Evolutionary conservation across 2,797 vertebrate species (phyloP).

Genomic region (Pseudochromis fuscus): DNA sequence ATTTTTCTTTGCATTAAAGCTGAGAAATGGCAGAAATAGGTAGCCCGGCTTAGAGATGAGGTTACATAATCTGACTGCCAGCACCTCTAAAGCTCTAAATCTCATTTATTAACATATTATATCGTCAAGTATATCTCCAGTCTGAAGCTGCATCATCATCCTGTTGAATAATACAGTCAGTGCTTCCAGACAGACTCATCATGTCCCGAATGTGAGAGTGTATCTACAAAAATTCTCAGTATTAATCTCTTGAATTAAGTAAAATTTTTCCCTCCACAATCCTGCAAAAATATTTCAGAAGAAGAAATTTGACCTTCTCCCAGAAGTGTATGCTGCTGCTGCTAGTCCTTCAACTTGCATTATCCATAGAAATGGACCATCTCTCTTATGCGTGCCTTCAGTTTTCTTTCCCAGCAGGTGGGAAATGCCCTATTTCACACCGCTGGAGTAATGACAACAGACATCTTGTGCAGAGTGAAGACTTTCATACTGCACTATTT

Average conservation of each 20-base stretch:
- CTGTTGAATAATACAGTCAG: too few relatives aligned
- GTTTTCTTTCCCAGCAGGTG: slow-evolving; percentile 25
- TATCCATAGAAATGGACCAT: slow-evolving; percentile 13
- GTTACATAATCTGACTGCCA: too few relatives aligned
- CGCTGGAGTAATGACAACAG: slow-evolving; percentile 34
- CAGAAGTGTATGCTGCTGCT: not conserved
- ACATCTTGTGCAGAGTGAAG: slow-evolving; percentile 33
- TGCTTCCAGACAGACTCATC: slow-evolving; percentile 12
- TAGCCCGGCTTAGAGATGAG: too few relatives aligned
- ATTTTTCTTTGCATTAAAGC: too few relatives aligned
- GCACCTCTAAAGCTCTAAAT: too few relatives aligned
- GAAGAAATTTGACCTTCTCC: slow-evolving; percentile 1
- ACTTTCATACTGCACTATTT: slow-evolving; percentile 31
- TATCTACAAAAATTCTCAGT: slow-evolving; percentile 23
- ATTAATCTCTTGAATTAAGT: slow-evolving; percentile 6
- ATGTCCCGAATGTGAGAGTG: slow-evolving; percentile 16
- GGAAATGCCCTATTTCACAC: slow-evolving; percentile 42
- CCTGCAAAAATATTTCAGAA: slow-evolving; percentile 12
- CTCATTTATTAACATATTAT: too few relatives aligned
- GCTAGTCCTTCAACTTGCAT: slow-evolving; percentile 9
- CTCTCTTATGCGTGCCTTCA: slow-evolving; percentile 9
- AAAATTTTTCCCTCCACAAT: slow-evolving; percentile 15
- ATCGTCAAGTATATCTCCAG: too few relatives aligned
- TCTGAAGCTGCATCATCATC: too few relatives aligned
- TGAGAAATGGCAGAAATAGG: too few relatives aligned